Evolutionary conservation across 1,140 invertebrate genomes (phyloP).

Genomic region (Battus philenor): DNA sequence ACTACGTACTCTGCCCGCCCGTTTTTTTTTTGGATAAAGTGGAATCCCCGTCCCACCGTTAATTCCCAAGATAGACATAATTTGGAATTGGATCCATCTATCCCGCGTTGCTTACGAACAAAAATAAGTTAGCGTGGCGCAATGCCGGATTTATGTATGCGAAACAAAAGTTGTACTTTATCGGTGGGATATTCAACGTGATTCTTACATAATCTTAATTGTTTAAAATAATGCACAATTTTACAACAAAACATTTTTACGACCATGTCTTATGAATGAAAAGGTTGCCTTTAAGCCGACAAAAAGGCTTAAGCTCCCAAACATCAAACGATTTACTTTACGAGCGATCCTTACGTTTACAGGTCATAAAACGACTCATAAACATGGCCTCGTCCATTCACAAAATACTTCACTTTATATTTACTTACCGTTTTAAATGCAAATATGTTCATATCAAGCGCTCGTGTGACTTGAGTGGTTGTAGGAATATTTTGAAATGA

Average conservation of each 20-base stretch:
- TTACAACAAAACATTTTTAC: no score
- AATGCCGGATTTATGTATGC: slow-evolving; percentile 53
- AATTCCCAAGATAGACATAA: slow-evolving; percentile 77
- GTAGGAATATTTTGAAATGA: slow-evolving; percentile 4
- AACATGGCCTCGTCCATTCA: slow-evolving; percentile 63
- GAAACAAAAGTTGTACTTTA: slow-evolving; percentile 38
- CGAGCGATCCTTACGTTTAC: slow-evolving; percentile 67
- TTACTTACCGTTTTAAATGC: slow-evolving; percentile 69
- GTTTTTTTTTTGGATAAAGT: slow-evolving; percentile 69
- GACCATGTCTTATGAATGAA: slow-evolving; percentile 3
- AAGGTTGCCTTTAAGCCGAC: slow-evolving; percentile 4
- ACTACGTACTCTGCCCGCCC: slow-evolving; percentile 28
- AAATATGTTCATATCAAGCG: slow-evolving; percentile 50
- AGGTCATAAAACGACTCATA: slow-evolving; percentile 70
- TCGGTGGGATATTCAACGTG: no score
- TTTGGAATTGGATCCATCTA: slow-evolving; percentile 78
- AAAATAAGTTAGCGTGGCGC: slow-evolving; percentile 66
- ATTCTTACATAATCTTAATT: no score
- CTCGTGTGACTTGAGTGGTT: slow-evolving; percentile 25
- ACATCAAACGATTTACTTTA: slow-evolving; percentile 56
- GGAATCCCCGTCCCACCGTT: slow-evolving; percentile 70
- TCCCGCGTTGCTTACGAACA: slow-evolving; percentile 63
- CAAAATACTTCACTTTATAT: slow-evolving; percentile 52
- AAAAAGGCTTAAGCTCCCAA: slow-evolving; percentile 15
- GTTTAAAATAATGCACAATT: no score